Evolutionary conservation across 2,113 vertebrate genomes (phyloP).

Genomic region (Coracopsis vasa): DNA sequence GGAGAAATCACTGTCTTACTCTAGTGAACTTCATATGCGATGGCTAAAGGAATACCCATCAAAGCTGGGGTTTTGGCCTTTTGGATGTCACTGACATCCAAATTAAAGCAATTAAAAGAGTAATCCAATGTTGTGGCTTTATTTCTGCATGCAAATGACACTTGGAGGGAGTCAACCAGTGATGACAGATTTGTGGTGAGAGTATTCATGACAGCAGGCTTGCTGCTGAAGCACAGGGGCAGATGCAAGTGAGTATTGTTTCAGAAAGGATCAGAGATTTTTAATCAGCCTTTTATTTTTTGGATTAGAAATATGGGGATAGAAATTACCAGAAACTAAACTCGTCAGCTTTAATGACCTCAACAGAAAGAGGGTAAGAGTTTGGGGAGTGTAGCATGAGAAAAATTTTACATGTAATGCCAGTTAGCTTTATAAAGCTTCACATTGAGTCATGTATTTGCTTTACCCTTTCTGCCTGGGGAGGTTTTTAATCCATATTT

Average conservation of each 20-base stretch:
- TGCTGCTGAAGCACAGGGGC: slow-evolving; percentile 38
- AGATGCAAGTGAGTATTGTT: slow-evolving; percentile 33
- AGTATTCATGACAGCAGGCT: neutral
- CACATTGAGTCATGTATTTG: slow-evolving; percentile 1
- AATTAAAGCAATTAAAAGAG: slow-evolving; percentile 19
- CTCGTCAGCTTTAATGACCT: neutral
- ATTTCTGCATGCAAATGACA: slow-evolving; percentile 17
- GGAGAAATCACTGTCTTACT: neutral
- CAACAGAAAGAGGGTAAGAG: slow-evolving; percentile 30
- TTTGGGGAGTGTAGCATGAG: neutral
- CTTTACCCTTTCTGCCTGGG: neutral
- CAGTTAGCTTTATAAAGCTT: slow-evolving; percentile 55
- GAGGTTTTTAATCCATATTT: slow-evolving; percentile 17
- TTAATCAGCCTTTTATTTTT: slow-evolving; percentile 19
- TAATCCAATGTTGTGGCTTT: neutral
- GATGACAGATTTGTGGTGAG: slow-evolving; percentile 61
- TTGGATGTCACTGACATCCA: neutral
- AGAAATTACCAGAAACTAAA: slow-evolving; percentile 23
- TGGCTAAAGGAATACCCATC: neutral
- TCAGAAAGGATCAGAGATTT: slow-evolving; percentile 63
- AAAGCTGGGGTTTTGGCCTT: neutral
- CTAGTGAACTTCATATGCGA: neutral
- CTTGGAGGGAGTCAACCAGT: slow-evolving; percentile 38
- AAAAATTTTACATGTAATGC: slow-evolving; percentile 24
- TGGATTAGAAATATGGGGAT: slow-evolving; percentile 15